Conservation (phyloP, 2,113 vertebrate genomes). For the Pseudorectes ferrugineus region DNA sequence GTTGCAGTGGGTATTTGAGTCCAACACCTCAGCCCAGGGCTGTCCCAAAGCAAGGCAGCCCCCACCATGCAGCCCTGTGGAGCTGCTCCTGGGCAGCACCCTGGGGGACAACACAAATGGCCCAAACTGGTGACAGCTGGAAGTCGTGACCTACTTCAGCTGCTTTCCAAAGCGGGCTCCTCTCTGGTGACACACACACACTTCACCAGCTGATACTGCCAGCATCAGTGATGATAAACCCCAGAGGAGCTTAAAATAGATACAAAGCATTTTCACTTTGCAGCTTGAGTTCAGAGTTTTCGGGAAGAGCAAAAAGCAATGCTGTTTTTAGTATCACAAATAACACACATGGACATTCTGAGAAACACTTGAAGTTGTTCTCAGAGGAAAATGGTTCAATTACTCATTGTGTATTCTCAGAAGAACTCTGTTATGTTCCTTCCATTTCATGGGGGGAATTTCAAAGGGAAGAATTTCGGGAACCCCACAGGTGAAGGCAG, state of each 20-base stretch:
- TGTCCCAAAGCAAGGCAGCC: neutral
- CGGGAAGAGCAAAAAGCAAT: neutral
- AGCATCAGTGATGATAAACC: neutral
- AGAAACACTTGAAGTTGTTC: neutral
- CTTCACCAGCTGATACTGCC: neutral
- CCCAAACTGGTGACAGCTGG: neutral
- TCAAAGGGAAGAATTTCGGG: neutral
- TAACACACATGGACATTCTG: neutral
- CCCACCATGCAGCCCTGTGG: neutral
- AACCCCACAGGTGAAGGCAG: neutral
- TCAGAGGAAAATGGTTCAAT: neutral
- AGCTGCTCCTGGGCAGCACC: neutral
- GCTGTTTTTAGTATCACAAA: neutral
- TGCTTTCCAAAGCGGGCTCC: neutral
- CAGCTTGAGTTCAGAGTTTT: neutral
- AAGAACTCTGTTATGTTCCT: neutral
- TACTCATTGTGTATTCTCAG: neutral
- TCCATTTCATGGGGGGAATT: neutral
- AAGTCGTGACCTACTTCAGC: neutral
- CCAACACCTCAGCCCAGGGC: neutral
- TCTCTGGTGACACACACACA: neutral
- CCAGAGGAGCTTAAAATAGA: neutral
- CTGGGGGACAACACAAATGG: neutral
- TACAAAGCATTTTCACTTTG: neutral
- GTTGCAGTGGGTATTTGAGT: accelerated